Evolutionary conservation across 1,140 invertebrate genomes (phyloP).

Genomic region (Drosophila pruinosa): DNA sequence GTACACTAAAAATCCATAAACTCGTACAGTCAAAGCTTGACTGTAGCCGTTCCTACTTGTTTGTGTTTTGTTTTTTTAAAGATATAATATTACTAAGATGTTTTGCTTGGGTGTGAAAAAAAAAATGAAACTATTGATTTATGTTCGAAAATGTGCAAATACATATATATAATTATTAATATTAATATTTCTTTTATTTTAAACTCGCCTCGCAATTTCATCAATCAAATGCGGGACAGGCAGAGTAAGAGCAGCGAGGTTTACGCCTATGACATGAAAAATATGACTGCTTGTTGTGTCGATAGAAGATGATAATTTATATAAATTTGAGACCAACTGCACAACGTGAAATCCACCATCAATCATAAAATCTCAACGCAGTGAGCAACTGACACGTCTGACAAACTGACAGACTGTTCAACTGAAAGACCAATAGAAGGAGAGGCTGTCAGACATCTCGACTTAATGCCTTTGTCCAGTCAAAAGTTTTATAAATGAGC

Average conservation of each 20-base stretch:
- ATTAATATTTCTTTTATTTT: slow-evolving; percentile 57
- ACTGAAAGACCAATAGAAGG: too few relatives aligned
- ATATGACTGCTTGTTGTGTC: slow-evolving; percentile 57
- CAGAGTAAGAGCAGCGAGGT: slow-evolving; percentile 24
- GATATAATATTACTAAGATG: too few relatives aligned
- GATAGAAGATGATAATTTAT: slow-evolving; percentile 77
- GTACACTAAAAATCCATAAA: too few relatives aligned
- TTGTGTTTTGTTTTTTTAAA: too few relatives aligned
- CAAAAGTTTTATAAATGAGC: slow-evolving; percentile 47
- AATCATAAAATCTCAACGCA: slow-evolving; percentile 70
- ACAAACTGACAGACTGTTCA: slow-evolving; percentile 6
- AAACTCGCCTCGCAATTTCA: slow-evolving; percentile 73
- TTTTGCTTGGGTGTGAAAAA: background rate
- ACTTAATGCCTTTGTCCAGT: slow-evolving; percentile 13
- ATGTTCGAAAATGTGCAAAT: slow-evolving; percentile 73
- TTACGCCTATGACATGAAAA: slow-evolving; percentile 63
- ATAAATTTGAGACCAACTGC: slow-evolving; percentile 72
- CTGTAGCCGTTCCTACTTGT: too few relatives aligned
- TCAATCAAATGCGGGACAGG: slow-evolving; percentile 58
- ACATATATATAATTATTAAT: slow-evolving; percentile 80
- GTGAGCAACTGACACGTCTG: slow-evolving; percentile 32
- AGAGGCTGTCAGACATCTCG: slow-evolving; percentile 6
- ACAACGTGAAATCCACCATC: slow-evolving; percentile 68
- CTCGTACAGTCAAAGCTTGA: too few relatives aligned
- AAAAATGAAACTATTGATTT: slow-evolving; percentile 74